These are phyloP conservation scores for Hippocampus barbouri DNA, from an alignment of 2,113 vertebrate species.

Conservation along the genomic window DNA sequence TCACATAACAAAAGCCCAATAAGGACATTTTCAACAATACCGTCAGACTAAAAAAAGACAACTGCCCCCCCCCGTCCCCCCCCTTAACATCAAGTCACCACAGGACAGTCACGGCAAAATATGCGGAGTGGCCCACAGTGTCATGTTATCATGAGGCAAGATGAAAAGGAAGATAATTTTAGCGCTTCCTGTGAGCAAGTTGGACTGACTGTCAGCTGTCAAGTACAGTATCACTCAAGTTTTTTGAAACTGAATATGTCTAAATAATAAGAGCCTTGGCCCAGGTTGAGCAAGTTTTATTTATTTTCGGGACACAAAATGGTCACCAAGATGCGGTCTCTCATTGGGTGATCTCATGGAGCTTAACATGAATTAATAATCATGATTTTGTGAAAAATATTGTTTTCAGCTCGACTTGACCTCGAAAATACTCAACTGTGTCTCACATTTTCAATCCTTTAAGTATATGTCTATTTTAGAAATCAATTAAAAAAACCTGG, in stretches of 20 bases:
- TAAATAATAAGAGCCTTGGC: constrained; percentile 15
- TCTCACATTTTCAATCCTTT: not conserved
- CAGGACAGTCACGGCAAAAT: not conserved
- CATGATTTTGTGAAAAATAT: not conserved
- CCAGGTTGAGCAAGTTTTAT: constrained; percentile 11
- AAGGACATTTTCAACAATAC: not conserved
- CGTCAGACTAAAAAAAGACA: not conserved
- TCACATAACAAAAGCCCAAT: not conserved
- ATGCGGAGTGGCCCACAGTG: not conserved
- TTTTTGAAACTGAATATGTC: constrained; percentile 32
- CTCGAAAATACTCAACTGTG: not conserved
- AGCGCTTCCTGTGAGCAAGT: constrained; percentile 4
- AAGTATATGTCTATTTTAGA: not conserved
- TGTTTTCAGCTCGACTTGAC: not conserved
- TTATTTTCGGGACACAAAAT: not conserved
- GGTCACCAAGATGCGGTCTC: not conserved
- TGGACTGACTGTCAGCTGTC: constrained; percentile 19
- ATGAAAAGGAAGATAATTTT: not conserved
- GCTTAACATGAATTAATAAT: not conserved
- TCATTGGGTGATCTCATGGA: not conserved
- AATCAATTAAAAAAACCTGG: not conserved
- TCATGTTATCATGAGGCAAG: not conserved
- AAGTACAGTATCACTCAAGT: constrained; percentile 18
- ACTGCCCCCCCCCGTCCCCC: too few species aligned
- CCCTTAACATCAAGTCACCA: not conserved